phyloP scores from a whole-genome alignment of 2,113 vertebrate species.

The Choloepus hoffmanni region DNA sequence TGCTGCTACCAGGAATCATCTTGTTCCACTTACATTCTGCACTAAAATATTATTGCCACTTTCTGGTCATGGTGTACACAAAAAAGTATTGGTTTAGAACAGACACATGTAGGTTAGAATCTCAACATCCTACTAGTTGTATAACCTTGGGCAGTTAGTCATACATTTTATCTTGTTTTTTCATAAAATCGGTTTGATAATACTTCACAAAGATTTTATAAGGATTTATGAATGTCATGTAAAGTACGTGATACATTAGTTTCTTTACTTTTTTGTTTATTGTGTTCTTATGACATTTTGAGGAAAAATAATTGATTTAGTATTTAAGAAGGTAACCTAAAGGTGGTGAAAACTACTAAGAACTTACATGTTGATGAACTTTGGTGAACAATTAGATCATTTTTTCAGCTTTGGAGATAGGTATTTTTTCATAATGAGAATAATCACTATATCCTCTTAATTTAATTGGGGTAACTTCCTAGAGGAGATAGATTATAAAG shows the following conservation, averaged over 20 bases:
- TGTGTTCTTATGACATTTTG: not conserved
- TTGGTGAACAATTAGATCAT: not conserved
- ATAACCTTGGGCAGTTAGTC: not conserved
- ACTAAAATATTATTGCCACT: not conserved
- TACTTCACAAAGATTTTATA: not conserved
- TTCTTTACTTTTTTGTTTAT: slow-evolving; percentile 31
- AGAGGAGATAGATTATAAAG: not conserved
- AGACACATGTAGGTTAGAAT: slow-evolving; percentile 23
- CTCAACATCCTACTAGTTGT: not conserved
- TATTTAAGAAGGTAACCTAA: not conserved
- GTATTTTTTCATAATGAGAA: not conserved
- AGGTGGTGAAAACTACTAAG: not conserved
- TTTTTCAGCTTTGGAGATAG: not conserved
- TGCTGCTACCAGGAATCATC: not conserved
- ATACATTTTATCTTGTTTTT: not conserved
- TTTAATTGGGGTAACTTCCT: not conserved
- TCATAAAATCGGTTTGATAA: not conserved
- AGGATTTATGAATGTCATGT: not conserved
- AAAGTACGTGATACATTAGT: not conserved
- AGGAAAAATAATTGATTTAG: not conserved
- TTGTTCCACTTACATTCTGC: not conserved
- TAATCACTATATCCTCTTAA: not conserved
- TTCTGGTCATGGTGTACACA: not conserved
- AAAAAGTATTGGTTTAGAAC: not conserved
- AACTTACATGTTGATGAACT: not conserved